A percentile compares a stretch with the other conserved stretches of the same genome.
Conservation (phyloP, 2,113 vertebrate species). For the Xenopus tropicalis region UCB_Xtro_10.0 CM004448.2:16773501-16774000, state of each 20-base stretch:
- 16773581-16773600: no score
- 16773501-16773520: no score
- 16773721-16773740: background rate
- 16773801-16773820: no score
- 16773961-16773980: slow-evolving; percentile 39
- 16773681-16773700: slow-evolving; percentile 29
- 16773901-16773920: slow-evolving; percentile 16
- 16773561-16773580: no score
- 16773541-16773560: no score
- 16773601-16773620: no score
- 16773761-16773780: slow-evolving; percentile 41
- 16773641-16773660: no score
- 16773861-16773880: slow-evolving; percentile 18
- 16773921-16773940: slow-evolving; percentile 18
- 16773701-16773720: slow-evolving; percentile 43
- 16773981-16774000: slow-evolving; percentile 14
- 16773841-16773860: slow-evolving; percentile 16
- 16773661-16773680: no score
- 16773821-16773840: no score
- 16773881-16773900: slow-evolving; percentile 17
- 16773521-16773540: no score
- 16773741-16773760: no score
- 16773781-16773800: background rate
- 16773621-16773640: no score
- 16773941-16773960: slow-evolving; percentile 28